Percentiles rank a stretch among this genome's conserved stretches.
phyloP scores from a whole-genome alignment of 2,797 vertebrate species.

The Rhynchotus rufescens region DNA sequence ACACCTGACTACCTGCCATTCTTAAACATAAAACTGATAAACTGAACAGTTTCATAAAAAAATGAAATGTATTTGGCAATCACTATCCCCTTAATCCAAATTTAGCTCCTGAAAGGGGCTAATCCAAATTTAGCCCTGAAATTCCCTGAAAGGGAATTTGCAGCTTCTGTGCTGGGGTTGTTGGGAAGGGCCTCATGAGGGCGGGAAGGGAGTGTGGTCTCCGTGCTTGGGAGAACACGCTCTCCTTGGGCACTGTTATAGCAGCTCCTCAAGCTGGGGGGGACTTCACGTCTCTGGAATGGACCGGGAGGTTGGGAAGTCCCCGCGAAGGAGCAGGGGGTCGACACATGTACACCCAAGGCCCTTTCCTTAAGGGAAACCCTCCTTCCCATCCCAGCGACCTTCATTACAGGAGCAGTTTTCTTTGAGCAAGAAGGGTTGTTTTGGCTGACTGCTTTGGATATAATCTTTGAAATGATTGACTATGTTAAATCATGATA shows the following conservation, averaged over 20 bases:
- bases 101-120: neutral
- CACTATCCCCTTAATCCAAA: no score
- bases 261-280: no score
- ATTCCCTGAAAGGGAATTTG: neutral
- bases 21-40: neutral
- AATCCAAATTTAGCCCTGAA: no score
- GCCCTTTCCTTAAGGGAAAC: neutral
- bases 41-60: no score
- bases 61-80: neutral
- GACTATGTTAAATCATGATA: constrained; percentile 58
- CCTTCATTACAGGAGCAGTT: neutral
- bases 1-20: neutral
- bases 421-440: neutral
- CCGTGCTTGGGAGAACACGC: neutral
- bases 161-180: neutral
- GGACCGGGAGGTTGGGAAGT: neutral
- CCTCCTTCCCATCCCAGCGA: neutral
- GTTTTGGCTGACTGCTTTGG: constrained; percentile 52
- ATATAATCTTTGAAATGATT: constrained; percentile 56
- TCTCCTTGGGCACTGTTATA: no score
- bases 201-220: neutral
- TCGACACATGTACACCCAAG: no score
- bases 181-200: neutral
- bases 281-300: neutral
- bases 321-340: neutral